Conservation (phyloP, 2,113 vertebrate genomes). For the Sula dactylatra region DNA sequence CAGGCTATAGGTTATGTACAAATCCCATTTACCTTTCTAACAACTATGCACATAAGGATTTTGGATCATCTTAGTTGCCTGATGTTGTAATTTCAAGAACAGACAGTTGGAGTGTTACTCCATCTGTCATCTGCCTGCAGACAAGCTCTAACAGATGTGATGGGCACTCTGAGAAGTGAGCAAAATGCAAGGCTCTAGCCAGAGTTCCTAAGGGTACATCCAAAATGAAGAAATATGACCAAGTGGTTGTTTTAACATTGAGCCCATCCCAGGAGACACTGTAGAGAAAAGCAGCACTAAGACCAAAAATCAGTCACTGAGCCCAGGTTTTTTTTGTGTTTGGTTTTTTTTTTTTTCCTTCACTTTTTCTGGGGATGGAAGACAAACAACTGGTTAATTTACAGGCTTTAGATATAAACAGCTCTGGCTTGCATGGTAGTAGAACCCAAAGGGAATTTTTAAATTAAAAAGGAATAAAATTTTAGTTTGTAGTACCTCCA, state of each 20-base stretch:
- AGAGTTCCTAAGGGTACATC: background rate
- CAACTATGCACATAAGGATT: background rate
- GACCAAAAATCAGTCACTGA: background rate
- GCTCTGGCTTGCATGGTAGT: background rate
- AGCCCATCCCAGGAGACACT: background rate
- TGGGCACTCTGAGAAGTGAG: background rate
- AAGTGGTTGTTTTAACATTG: background rate
- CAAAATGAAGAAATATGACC: background rate
- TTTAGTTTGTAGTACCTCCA: background rate
- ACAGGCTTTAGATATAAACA: background rate
- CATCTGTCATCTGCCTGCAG: background rate
- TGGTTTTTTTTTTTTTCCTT: too few species aligned
- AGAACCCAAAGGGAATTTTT: background rate
- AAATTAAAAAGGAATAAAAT: background rate
- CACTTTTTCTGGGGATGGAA: background rate
- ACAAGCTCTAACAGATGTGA: background rate
- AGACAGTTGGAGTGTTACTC: background rate
- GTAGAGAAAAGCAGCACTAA: background rate
- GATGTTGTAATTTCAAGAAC: background rate
- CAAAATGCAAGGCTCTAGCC: background rate
- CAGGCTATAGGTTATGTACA: background rate
- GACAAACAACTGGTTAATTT: background rate
- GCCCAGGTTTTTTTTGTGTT: background rate
- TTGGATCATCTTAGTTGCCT: background rate
- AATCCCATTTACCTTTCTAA: background rate